These are phyloP conservation scores for Ispidina picta DNA, from an alignment of 2,797 vertebrate genomes.

Conservation along the genomic window DNA sequence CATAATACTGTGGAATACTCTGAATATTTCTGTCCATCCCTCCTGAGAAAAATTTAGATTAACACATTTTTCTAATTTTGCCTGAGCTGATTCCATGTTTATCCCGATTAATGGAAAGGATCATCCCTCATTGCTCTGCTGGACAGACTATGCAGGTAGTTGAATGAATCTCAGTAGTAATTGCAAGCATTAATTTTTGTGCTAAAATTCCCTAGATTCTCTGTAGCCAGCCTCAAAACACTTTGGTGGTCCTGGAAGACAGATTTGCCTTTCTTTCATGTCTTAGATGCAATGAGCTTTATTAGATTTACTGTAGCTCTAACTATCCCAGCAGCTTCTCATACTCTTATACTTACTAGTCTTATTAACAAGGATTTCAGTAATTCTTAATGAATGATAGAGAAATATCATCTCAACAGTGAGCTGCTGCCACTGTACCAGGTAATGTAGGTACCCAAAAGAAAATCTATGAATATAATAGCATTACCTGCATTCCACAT, in stretches of 20 bases:
- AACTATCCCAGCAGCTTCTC: not conserved
- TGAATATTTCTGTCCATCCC: not conserved
- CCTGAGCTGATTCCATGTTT: not conserved
- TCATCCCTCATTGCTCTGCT: not conserved
- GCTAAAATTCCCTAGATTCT: not conserved
- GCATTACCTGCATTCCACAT: slow-evolving; percentile 56
- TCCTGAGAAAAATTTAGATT: not conserved
- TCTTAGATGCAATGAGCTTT: not conserved
- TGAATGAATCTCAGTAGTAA: slow-evolving; percentile 2
- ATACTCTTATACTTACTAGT: not conserved
- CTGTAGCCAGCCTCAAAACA: not conserved
- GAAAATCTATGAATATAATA: slow-evolving; percentile 38
- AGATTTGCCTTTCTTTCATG: not conserved
- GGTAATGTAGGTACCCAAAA: not conserved
- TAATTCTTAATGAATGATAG: slow-evolving; percentile 2
- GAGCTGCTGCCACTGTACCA: not conserved
- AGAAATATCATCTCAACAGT: slow-evolving; percentile 13
- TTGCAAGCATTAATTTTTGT: not conserved
- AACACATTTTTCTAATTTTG: not conserved
- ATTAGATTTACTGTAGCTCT: not conserved
- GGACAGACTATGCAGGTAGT: not conserved
- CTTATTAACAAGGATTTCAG: not conserved
- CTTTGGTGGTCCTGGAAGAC: not conserved
- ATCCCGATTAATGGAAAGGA: not conserved
- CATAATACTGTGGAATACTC: not conserved